Evolutionary conservation across 2,888 invertebrate species (phyloP).

Genomic region (Phlogophora meticulosa): DNA sequence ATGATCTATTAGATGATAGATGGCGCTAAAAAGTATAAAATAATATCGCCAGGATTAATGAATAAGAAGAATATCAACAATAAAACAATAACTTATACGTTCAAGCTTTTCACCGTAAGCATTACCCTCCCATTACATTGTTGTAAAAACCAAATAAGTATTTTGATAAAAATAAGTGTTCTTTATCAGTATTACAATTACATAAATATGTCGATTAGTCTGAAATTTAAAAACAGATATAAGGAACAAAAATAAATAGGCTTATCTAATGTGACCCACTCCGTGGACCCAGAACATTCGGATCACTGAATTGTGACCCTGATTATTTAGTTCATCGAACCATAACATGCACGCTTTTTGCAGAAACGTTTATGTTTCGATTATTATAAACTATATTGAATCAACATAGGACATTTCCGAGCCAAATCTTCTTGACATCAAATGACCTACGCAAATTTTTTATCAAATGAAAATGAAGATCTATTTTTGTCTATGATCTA

Average conservation of each 20-base stretch:
- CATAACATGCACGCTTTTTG: not conserved
- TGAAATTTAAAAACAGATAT: not conserved
- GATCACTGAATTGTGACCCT: constrained; percentile 8
- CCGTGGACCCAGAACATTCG: no score
- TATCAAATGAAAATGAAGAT: not conserved
- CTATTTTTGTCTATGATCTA: not conserved
- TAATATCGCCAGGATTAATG: no score
- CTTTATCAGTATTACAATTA: not conserved
- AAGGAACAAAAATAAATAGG: not conserved
- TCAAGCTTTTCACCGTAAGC: no score
- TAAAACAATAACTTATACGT: not conserved
- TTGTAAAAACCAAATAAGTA: no score
- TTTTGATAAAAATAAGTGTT: not conserved
- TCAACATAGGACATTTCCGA: not conserved
- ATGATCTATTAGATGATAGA: constrained; percentile 17
- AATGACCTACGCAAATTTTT: not conserved
- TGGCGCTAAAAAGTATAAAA: no score
- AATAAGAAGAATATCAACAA: not conserved
- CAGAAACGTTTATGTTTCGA: not conserved
- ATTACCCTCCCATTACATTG: no score
- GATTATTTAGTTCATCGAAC: constrained; percentile 20
- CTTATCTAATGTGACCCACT: constrained; percentile 16
- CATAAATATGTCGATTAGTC: no score
- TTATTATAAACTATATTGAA: not conserved
- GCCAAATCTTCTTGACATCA: not conserved